phyloP scores from a whole-genome alignment of 2,113 vertebrate species.

The Seriola aureovittata region DNA sequence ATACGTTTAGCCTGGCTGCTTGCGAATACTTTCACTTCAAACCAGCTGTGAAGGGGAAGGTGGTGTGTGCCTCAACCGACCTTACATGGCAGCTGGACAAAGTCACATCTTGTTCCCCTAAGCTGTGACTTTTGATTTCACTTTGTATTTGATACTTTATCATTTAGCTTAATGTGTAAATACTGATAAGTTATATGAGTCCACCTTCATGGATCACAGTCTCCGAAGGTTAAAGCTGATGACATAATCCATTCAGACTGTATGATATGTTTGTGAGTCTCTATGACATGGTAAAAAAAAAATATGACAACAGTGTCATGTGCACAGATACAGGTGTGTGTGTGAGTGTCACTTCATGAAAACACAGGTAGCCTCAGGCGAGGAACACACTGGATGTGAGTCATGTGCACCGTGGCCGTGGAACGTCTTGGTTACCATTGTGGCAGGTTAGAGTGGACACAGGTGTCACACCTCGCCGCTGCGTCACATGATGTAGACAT shows the following conservation, averaged over 20 bases:
- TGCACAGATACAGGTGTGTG: too few species aligned
- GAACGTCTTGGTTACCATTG: too few species aligned
- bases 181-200: background rate
- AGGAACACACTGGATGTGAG: too few species aligned
- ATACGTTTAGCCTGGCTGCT: background rate
- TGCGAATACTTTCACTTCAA: constrained; percentile 4
- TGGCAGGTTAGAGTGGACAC: too few species aligned
- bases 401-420: too few species aligned
- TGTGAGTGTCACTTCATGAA: background rate
- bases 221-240: constrained; percentile 11
- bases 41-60: background rate
- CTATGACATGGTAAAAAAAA: too few species aligned
- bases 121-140: background rate
- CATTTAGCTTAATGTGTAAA: background rate
- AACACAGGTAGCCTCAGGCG: background rate
- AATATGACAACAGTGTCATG: background rate
- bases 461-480: too few species aligned
- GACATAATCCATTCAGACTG: constrained; percentile 1
- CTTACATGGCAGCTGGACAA: background rate
- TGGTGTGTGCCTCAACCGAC: constrained; percentile 2
- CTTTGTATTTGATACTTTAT: background rate
- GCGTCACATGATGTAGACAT: too few species aligned
- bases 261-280: too few species aligned
- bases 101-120: background rate
- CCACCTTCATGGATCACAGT: background rate